Evolutionary conservation across 2,888 invertebrate species (phyloP).

Genomic region (Cataglyphis altisquamis): DNA sequence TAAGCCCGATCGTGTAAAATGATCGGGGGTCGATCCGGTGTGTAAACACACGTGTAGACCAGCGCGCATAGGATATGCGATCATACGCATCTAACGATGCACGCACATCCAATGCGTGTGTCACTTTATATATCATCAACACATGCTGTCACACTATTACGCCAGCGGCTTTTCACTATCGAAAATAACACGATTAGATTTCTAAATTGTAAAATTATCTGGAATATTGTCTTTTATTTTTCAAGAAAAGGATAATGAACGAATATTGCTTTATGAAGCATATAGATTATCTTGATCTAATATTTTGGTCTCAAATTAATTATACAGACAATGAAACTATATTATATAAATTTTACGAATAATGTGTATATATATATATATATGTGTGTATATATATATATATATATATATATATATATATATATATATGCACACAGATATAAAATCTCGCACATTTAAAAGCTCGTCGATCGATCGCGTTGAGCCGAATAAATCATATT

Average conservation of each 20-base stretch:
- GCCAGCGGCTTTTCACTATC: slow-evolving; percentile 32
- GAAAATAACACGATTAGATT: slow-evolving; percentile 17
- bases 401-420: neutral
- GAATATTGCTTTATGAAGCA: slow-evolving; percentile 31
- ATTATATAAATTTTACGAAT: slow-evolving; percentile 4
- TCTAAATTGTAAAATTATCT: neutral
- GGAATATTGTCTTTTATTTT: neutral
- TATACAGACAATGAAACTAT: slow-evolving; percentile 6
- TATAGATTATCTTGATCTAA: neutral
- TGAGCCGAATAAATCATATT: slow-evolving; percentile 29
- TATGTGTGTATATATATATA: too few relatives aligned
- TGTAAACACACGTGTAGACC: slow-evolving; percentile 63
- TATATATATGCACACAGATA: neutral
- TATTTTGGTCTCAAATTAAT: neutral
- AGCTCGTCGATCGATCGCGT: slow-evolving; percentile 17
- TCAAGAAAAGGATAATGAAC: neutral
- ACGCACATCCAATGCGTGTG: slow-evolving; percentile 11
- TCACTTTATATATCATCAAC: slow-evolving; percentile 42
- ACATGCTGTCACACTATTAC: neutral
- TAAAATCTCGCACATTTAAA: slow-evolving; percentile 1
- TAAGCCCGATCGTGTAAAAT: slow-evolving; percentile 68
- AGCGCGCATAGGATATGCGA: slow-evolving; percentile 48
- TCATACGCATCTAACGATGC: slow-evolving; percentile 15
- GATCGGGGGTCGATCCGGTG: slow-evolving; percentile 60
- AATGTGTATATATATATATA: neutral